Evolutionary conservation across 2,888 invertebrate species (phyloP).

Genomic region (Cephus runcator): DNA sequence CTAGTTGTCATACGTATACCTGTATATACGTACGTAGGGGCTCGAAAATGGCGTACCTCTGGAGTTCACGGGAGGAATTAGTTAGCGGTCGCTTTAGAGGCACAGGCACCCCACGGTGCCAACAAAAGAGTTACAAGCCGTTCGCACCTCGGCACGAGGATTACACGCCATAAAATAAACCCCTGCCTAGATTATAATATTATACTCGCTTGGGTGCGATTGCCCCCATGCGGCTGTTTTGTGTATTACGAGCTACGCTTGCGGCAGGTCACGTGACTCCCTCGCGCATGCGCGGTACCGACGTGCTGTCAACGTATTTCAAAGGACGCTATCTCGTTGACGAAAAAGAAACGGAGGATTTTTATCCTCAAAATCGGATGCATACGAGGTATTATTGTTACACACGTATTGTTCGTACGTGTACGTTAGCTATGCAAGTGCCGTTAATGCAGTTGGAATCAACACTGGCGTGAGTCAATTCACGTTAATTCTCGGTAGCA

Average conservation of each 20-base stretch:
- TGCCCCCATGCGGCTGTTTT: background rate
- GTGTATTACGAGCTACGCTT: background rate
- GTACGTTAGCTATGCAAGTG: background rate
- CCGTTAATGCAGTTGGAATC: background rate
- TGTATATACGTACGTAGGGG: background rate
- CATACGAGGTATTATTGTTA: background rate
- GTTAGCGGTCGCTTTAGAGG: conserved; percentile 56
- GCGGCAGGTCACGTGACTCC: conserved; percentile 33
- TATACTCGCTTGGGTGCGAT: conserved; percentile 33
- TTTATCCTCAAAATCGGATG: background rate
- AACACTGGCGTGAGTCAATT: background rate
- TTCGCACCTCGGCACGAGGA: conserved; percentile 62
- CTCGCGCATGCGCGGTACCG: conserved; percentile 29
- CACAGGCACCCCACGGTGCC: conserved; percentile 57
- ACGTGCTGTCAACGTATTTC: background rate
- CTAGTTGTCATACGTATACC: background rate
- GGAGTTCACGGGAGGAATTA: conserved; percentile 52
- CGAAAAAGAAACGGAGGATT: background rate
- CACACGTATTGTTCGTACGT: background rate
- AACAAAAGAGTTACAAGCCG: conserved; percentile 61
- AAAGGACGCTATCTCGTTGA: background rate
- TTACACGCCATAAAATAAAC: conserved; percentile 62
- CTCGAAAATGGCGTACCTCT: background rate
- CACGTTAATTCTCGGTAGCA: background rate
- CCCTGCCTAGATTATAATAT: conserved; percentile 57